Evolutionary conservation across 2,797 vertebrate species (phyloP), one percentile per base, ranked within the genome.

Genomic region (Selene dorsalis): DNA sequence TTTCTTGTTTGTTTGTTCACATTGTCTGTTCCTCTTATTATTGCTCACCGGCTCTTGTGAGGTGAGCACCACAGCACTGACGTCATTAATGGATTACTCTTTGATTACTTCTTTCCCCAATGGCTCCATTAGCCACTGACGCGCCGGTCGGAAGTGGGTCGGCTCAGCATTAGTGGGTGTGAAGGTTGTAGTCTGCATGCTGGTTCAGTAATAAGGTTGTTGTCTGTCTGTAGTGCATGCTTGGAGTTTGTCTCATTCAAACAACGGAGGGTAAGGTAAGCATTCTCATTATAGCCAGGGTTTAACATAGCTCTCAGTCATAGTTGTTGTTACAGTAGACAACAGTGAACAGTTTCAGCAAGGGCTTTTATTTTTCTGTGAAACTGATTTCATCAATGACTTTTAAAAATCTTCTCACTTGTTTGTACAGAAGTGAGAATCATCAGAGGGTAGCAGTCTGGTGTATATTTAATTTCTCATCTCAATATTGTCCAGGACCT

Each of bases 81-180:
- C 67, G 75, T 85, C 83, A 85, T 48, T 64, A 38, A 69, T 70
- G 82, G 87, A 88, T 92, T 91, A 88, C 58, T 77, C 80, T 73
- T 80, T 82, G 70, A 72, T 84, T 84, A 82, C 56, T 79, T 73
- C 61, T 56, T 38, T 18, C 73, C 28, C 79, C 26, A 0, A 17
- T 7, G 3, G 70, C 48, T 47, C 18, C 4, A 4, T 1, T 55
- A 5, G n/a, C 47, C 55, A 62, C 69, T 72, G 81, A 73, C 58
- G 59, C 53, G 6, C 26, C n/a, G 1, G 57, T 47, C 5, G 18
- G 73, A 89, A 86, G 70, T 87, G 86, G 84, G 89, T 91, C 87
- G 61, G 45, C 69, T 71, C 24, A 5, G 86, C 48, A 90, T 92
- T 90, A 90, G 73, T 3, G 4, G 4, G 10, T 61, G 70, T 85